Evolutionary conservation across 2,797 vertebrate genomes (phyloP), one percentile per base, ranked within the genome.

Genomic region (Pipistrellus kuhlii): DNA sequence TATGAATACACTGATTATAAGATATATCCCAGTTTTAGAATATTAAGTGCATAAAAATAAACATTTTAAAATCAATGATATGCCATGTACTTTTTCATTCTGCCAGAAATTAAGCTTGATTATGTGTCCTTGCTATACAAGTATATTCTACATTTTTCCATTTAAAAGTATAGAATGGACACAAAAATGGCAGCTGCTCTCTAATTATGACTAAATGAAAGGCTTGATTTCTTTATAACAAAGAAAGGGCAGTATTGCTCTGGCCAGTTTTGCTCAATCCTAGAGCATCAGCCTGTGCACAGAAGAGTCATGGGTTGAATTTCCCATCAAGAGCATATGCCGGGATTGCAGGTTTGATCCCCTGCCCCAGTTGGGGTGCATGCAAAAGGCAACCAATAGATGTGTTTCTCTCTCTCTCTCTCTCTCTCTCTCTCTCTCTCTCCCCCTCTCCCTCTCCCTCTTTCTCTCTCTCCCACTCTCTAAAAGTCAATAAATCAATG

Each of bases 101-200:
- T 94, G 44, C 53, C 71, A 91, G 57, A 94, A 95, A 94, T 92
- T 88, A 93, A 93, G 69, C 57, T 84, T 88, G 57, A 96, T 95
- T 95, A 81, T 92, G 64, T 88, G 23, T 90, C 53, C 41, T 93
- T 85, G 46, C 23, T 71, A 8, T 51, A 18, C 44, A 94, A 94
- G 44, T 77, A 57, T 64, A 90, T 71, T 90, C 17, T 78, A 8
- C 11, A 51, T 71, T 89, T 80, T 91, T 30, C 8, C 51, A 85
- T 89, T 93, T 95, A 78, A 91, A 88, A 91, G 21, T 86, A 41
- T 80, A 53, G 48, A 66, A 75, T 38, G 48, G 75, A 92, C 73
- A 87, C 21, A 32, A 64, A 35, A 89, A 46, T 82, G 90, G 89
- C 57, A 94, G 32, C 76, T 85, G 27, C 3, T 44, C 91, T 93